Evolutionary conservation across 2,797 vertebrate species (phyloP), one percentile per base, ranked within the genome.

Genomic region (Darevskia mixta): DNA sequence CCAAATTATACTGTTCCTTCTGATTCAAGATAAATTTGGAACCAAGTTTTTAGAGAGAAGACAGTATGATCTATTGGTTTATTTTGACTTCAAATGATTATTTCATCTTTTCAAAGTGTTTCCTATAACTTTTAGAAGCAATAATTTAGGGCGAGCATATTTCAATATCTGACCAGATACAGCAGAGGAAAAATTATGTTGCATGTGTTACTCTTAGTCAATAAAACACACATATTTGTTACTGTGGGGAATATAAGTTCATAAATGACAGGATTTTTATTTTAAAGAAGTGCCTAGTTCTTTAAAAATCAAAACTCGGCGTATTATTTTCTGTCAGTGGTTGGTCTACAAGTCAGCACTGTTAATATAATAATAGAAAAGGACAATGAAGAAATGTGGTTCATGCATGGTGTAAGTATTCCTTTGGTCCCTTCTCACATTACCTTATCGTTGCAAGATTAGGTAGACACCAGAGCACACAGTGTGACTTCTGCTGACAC

Each of bases 171-270:
- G 85, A 87, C 83, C 85, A 80, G 72, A 80, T 82, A 90, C 83
- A 90, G 90, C 91, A 91, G 84, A 92, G 85, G 91, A 86, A 91
- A 93, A 90, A 91, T 93, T 93, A 90, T 95, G 91, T 94, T 90
- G 86, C 90, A 90, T 91, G 72, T 92, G 87, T 93, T 93, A 94
- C 80, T 92, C 89, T 92, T 94, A 90, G 90, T 69, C 61, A 78
- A 82, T 91, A 91, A 91, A 89, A 89, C 69, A 91, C 17, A 13
- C 91, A 90, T 90, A 94, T 83, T 87, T 94, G 91, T 84, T 90
- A 93, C 95, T 93, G 88, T 92, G 80, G 73, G 27, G 82, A 78
- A 86, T 71, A 45, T 69, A 55, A 72, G 23, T 81, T 85, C 78
- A 75, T 15, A 88, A 88, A 76, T 75, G 72, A 49, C 41, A 67